These are phyloP conservation scores for Rhaphigaster nebulosa DNA, from an alignment of 2,888 invertebrate species.

Conservation along the genomic window DNA sequence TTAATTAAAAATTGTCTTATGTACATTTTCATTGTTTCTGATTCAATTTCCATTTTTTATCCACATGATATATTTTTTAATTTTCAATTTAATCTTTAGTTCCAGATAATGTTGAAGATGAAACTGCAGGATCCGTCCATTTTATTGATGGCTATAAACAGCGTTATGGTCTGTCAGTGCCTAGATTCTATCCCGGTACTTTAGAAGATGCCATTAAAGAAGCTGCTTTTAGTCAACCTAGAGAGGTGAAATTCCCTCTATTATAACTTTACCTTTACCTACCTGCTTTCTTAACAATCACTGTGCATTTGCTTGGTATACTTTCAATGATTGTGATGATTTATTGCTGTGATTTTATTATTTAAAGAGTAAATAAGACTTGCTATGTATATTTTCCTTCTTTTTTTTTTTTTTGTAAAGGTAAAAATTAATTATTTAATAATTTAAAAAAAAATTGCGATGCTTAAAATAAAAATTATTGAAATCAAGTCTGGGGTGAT, in stretches of 20 bases:
- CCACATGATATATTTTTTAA: neutral
- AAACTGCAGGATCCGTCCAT: slow-evolving; percentile 86
- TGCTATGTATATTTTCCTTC: too few species aligned
- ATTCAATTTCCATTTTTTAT: neutral
- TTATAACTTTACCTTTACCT: neutral
- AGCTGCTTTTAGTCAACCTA: slow-evolving; percentile 89
- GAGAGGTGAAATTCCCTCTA: slow-evolving; percentile 72
- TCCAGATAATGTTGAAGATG: slow-evolving; percentile 88
- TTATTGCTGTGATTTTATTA: neutral
- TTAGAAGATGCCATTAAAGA: slow-evolving; percentile 92
- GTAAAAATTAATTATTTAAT: too few species aligned
- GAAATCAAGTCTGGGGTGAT: too few species aligned
- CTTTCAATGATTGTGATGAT: neutral
- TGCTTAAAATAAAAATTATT: too few species aligned
- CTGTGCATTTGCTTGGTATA: neutral
- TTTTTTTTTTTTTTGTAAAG: too few species aligned
- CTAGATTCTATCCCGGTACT: slow-evolving; percentile 91
- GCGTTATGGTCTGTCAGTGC: slow-evolving; percentile 89
- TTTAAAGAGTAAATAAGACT: too few species aligned
- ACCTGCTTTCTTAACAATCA: neutral
- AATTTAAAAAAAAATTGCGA: too few species aligned
- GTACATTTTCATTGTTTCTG: neutral
- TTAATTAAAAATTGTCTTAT: neutral
- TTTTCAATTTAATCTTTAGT: slow-evolving; percentile 68
- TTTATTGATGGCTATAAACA: slow-evolving; percentile 88